These are phyloP conservation scores for Gobionotothen gibberifrons DNA, from an alignment of 2,797 vertebrate species.

Conservation along the genomic window DNA sequence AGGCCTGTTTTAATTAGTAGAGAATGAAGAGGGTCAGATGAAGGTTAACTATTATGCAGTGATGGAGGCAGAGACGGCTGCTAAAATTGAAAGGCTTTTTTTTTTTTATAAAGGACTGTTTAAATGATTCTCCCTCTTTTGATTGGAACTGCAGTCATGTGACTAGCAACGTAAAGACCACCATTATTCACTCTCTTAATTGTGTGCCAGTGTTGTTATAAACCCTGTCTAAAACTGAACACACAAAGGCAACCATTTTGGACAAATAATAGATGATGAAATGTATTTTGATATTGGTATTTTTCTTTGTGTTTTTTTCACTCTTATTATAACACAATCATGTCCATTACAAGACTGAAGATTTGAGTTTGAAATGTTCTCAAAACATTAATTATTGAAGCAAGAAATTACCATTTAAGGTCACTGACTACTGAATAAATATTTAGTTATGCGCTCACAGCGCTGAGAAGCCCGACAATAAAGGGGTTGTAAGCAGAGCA, in stretches of 20 bases:
- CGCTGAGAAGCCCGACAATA: neutral
- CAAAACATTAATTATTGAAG: constrained; percentile 3
- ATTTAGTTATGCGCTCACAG: neutral
- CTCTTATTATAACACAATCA: constrained; percentile 8
- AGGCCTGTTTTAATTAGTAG: constrained; percentile 52
- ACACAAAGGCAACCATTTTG: constrained; percentile 9
- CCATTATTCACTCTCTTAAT: neutral
- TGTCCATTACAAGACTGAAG: constrained; percentile 1
- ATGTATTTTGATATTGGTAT: neutral
- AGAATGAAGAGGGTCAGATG: constrained; percentile 31
- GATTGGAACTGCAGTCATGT: constrained; percentile 12
- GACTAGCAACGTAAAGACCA: constrained; percentile 1
- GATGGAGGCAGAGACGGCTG: constrained; percentile 15
- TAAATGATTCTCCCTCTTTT: neutral
- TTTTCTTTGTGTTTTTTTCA: constrained; percentile 1
- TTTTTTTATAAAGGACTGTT: constrained; percentile 7
- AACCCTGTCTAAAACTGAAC: neutral
- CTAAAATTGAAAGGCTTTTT: constrained; percentile 6
- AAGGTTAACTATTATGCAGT: constrained; percentile 50
- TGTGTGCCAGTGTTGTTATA: constrained; percentile 1
- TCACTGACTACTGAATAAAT: neutral
- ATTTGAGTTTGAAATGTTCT: neutral
- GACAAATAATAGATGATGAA: neutral
- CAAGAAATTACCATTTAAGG: constrained; percentile 10
- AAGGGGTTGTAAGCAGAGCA: neutral